These are phyloP conservation scores for Xanthia icteritia DNA, from an alignment of 2,888 invertebrate species.

Conservation along the genomic window DNA sequence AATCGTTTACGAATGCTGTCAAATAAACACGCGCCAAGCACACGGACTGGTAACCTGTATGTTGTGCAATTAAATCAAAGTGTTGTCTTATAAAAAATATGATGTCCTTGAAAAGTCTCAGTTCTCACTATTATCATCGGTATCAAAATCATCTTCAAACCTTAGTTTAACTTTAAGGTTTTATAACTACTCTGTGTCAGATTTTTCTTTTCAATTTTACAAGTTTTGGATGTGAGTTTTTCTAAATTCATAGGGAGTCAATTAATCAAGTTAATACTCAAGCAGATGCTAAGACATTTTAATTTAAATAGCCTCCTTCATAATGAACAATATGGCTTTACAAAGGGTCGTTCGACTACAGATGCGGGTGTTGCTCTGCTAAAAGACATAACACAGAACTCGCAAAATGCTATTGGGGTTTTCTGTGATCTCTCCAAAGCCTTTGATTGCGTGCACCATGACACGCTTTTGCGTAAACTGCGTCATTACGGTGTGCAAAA, in stretches of 20 bases:
- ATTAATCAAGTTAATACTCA: no score
- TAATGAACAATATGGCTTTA: no score
- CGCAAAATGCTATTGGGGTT: no score
- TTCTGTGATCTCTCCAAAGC: no score
- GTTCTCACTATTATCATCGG: background rate
- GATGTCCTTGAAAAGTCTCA: background rate
- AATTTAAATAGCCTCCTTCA: no score
- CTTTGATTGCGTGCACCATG: no score
- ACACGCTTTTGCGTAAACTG: no score
- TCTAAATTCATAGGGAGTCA: background rate
- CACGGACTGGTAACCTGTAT: background rate
- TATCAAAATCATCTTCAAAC: background rate
- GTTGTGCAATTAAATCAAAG: constrained; percentile 1
- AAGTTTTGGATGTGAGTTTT: background rate
- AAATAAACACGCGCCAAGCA: background rate
- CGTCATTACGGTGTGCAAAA: no score
- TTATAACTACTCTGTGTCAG: background rate
- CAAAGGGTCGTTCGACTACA: no score
- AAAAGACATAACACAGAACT: no score
- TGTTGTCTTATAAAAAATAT: background rate
- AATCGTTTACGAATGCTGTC: background rate
- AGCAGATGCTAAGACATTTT: no score
- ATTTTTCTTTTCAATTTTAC: background rate
- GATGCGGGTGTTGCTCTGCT: no score
- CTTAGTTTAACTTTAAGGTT: background rate